Base-by-base conservation (phyloP, 2,797 vertebrate species). In the Gallirallus australis region DNA sequence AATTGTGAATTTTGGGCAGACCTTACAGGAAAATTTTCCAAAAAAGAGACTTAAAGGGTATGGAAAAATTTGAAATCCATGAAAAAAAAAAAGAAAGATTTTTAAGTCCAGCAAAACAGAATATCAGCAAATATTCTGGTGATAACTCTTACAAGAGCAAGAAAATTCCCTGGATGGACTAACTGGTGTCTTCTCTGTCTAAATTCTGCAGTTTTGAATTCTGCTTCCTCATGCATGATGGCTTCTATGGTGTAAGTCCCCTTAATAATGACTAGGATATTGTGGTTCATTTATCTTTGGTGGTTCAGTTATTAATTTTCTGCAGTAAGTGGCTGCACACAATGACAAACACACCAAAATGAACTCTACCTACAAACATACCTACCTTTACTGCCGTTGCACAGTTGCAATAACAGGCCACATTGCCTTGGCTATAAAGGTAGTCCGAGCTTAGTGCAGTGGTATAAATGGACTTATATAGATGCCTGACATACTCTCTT, bases 1-100 rank as follows among this genome's bases (percentile, higher is more conserved):
- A 94, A 85, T 90, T 78, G 77, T 70, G 75, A 96, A 95, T 93
- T 89, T 85, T 94, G 82, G 64, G 40, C 31, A 82, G 87, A 93
- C 14, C 68, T 82, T 85, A 75, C 40, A 83, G 71, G 40, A 88
- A 90, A 71, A 15, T 52, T 40, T 91, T 61, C 68, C 42, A 68
- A 94, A 68, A 91, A 73, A 66, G 59, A 80, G 69, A 92, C 53
- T 53, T 84, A 5, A n/a, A 21, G 24, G 40, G 9, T 69, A 69
- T 9, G 5, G 31, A 89, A 86, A 73, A 80, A 88, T 57, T 64
- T 65, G 4, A 86, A 81, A 64, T 48, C 40, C 23, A 20, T 59
- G 35, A 70, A 78, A 84, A 84, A 48, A 53, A 65, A 45, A 70
- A 84, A 83, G 52, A 50, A 65, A 45, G 7, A 28, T 60, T 82